Conservation (phyloP, 2,797 vertebrate genomes). For the Manis crassicaudata region DNA sequence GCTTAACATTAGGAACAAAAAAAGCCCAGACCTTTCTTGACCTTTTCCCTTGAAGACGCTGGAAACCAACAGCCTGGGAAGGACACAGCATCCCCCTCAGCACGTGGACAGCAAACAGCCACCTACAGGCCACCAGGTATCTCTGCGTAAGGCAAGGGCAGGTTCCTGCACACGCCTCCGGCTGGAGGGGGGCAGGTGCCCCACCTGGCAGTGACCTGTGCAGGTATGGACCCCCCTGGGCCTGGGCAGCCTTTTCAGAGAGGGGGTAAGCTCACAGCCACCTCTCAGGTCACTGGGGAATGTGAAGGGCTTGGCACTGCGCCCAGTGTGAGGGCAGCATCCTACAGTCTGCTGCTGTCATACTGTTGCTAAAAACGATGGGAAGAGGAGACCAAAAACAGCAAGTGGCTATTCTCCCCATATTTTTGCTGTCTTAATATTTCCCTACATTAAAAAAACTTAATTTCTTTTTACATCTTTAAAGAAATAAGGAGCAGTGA, state of each 20-base stretch:
- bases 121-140: background rate
- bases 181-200: too few species aligned
- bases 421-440: accelerated
- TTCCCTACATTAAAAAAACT: background rate
- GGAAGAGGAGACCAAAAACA: background rate
- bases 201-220: background rate
- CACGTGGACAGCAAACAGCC: accelerated
- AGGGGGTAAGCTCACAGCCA: accelerated
- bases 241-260: background rate
- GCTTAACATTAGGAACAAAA: background rate
- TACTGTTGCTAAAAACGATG: background rate
- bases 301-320: accelerated
- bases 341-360: accelerated
- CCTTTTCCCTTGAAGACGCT: accelerated
- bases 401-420: too few species aligned
- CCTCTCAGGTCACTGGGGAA: accelerated
- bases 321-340: accelerated
- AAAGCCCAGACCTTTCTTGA: background rate
- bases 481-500: accelerated
- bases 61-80: background rate
- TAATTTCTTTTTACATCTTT: background rate
- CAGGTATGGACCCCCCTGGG: background rate
- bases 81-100: accelerated
- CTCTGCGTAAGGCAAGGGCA: accelerated
- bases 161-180: accelerated